These are phyloP conservation scores for Nebria ingens DNA, from an alignment of 1,140 invertebrate species.

Conservation along the genomic window DNA sequence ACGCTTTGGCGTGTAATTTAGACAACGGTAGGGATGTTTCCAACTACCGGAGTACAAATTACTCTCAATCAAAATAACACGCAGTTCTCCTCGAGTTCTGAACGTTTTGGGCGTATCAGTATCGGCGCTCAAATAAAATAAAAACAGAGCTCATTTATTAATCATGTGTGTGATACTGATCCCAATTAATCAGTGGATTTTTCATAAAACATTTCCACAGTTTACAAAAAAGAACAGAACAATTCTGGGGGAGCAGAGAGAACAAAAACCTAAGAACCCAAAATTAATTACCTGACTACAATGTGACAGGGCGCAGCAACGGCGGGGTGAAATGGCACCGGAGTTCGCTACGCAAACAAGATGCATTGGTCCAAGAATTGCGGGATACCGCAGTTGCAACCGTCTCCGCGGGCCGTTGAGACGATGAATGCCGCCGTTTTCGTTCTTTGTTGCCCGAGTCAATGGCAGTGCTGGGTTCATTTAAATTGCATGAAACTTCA, in stretches of 20 bases:
- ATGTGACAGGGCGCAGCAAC: background rate
- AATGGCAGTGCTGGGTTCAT: background rate
- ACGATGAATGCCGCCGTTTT: background rate
- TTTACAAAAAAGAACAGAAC: background rate
- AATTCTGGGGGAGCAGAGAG: background rate
- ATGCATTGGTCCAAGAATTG: background rate
- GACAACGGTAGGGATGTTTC: background rate
- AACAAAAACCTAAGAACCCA: background rate
- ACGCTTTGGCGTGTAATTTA: background rate
- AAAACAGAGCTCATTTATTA: background rate
- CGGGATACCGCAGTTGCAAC: background rate
- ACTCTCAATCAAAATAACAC: background rate
- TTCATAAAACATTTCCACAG: slow-evolving; percentile 4
- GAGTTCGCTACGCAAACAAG: background rate
- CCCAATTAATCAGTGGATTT: background rate
- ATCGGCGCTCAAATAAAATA: background rate
- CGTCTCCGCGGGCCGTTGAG: background rate
- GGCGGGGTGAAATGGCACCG: background rate
- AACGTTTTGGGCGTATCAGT: background rate
- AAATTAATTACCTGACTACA: background rate
- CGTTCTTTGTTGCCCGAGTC: background rate
- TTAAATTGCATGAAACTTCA: slow-evolving; percentile 19
- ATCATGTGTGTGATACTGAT: background rate
- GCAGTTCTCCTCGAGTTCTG: background rate
- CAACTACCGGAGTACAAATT: background rate